phyloP scores from a whole-genome alignment of 2,888 invertebrate genomes.

The Aproaerema taeniolella region DNA sequence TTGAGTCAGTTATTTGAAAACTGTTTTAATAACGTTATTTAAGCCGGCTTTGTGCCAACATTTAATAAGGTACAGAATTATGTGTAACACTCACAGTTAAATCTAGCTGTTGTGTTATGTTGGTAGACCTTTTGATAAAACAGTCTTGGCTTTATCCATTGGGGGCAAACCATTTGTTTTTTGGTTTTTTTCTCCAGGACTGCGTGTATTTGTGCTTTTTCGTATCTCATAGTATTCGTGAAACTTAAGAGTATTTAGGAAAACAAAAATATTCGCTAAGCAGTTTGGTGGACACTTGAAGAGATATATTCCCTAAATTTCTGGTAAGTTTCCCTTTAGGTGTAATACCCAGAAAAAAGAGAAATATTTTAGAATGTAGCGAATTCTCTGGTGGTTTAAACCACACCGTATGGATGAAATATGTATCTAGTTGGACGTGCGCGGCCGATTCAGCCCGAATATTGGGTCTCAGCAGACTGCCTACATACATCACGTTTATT shows the following conservation, averaged over 20 bases:
- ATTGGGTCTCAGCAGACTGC: slow-evolving; percentile 45
- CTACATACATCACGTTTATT: slow-evolving; percentile 38
- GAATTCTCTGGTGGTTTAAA: slow-evolving; percentile 10
- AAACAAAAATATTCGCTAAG: background rate
- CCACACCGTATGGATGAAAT: slow-evolving; percentile 34
- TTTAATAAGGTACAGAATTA: background rate
- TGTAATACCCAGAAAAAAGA: too few relatives aligned
- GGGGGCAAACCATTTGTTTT: too few relatives aligned
- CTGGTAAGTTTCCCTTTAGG: too few relatives aligned
- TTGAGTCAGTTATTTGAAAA: too few relatives aligned
- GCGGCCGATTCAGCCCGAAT: slow-evolving; percentile 39
- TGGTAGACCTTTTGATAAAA: too few relatives aligned
- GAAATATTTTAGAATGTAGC: background rate
- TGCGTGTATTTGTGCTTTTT: too few relatives aligned
- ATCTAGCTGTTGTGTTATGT: too few relatives aligned
- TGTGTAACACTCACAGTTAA: too few relatives aligned
- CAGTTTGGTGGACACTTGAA: too few relatives aligned
- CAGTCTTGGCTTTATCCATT: too few relatives aligned
- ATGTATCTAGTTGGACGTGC: slow-evolving; percentile 44
- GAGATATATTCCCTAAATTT: background rate
- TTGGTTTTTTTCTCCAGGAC: too few relatives aligned
- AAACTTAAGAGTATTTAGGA: background rate
- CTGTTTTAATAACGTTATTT: too few relatives aligned
- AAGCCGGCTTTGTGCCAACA: background rate
- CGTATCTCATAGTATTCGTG: background rate